Base-by-base conservation (phyloP, 2,113 vertebrate genomes). In the Pterocles orientalis region DNA sequence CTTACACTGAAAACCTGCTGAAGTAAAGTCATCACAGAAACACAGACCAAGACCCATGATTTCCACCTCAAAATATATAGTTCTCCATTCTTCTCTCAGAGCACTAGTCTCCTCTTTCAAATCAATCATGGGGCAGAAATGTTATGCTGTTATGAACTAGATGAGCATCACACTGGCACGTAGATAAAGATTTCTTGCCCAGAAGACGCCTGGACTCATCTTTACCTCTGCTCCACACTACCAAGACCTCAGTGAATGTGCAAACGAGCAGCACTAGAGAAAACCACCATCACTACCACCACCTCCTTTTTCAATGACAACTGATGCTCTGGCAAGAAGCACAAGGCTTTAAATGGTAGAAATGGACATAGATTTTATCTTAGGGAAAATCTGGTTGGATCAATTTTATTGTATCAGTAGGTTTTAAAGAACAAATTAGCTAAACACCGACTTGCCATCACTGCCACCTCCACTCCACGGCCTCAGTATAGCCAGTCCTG, bases 271-370 rank as follows among this genome's bases (percentile, higher is more conserved):
- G 58, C 36, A 50, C 29, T 26, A 77, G 18, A 21, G 72, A 90
- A 87, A 64, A 1, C 1, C 54, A 14, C 7, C 48, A 43, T 8
- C 7, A 4, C 10, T 8, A 1, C 1, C 54, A 14, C 7, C 43
- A 43, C 9, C 7, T 4, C 10, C 9, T n/a, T 75, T 51, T 79
- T 56, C 20, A 6, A 14, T 36, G 18, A 39, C 5, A 78, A 39
- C 3, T 66, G 41, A 17, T 17, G 18, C 17, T 75, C 20, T 34
- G 57, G n/a, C 17, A 79, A 71, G 14, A 79, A 71, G 9, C 9
- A 45, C 6, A 26, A 72, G n/a, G 17, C 33, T 92, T 76, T 50
- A 56, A 11, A 26, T 21, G 25, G 9, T 65, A 53, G 53, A 89
- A 85, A 56, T 9, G 12, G 65, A 91, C 88, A 91, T 4, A 88